Percentiles rank a stretch among this genome's conserved stretches.
phyloP scores from a whole-genome alignment of 2,888 invertebrate genomes.

The Agrochola litura region DNA sequence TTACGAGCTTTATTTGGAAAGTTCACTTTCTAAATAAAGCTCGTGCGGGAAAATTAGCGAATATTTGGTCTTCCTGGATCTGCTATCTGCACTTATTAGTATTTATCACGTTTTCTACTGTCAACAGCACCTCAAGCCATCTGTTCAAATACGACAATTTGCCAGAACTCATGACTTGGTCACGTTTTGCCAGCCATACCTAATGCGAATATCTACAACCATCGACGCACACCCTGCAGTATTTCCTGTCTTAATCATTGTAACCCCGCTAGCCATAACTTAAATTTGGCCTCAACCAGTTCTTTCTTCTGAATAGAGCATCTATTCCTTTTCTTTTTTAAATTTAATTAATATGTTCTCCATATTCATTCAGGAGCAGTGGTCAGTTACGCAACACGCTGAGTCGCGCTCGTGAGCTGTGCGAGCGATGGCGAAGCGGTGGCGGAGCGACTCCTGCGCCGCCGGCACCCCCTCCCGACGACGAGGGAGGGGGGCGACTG shows the following conservation, averaged over 20 bases:
- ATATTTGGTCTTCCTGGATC: background rate
- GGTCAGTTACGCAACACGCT: constrained; percentile 95
- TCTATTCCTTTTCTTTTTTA: background rate
- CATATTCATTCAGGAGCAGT: constrained; percentile 90
- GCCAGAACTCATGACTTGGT: constrained; percentile 22
- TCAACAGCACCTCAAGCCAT: constrained; percentile 23
- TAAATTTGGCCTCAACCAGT: background rate
- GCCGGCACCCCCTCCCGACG: constrained; percentile 87
- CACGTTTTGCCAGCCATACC: constrained; percentile 18
- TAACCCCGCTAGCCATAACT: background rate
- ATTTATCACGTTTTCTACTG: constrained; percentile 22
- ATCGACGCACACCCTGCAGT: background rate
- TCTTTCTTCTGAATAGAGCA: background rate
- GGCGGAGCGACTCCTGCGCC: constrained; percentile 82
- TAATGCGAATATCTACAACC: constrained; percentile 10
- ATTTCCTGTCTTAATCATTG: constrained; percentile 14
- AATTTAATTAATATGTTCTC: constrained; percentile 38
- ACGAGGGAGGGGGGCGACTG: constrained; percentile 93
- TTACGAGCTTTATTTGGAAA: too few relatives aligned
- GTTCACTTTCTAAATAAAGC: background rate
- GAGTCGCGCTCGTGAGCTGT: constrained; percentile 95
- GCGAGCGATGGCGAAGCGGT: constrained; percentile 94
- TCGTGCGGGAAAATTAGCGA: background rate
- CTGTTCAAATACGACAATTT: constrained; percentile 46
- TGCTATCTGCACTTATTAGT: constrained; percentile 2